Conservation (phyloP, 2,797 vertebrate genomes). For the Malacoctenus gilli region DNA sequence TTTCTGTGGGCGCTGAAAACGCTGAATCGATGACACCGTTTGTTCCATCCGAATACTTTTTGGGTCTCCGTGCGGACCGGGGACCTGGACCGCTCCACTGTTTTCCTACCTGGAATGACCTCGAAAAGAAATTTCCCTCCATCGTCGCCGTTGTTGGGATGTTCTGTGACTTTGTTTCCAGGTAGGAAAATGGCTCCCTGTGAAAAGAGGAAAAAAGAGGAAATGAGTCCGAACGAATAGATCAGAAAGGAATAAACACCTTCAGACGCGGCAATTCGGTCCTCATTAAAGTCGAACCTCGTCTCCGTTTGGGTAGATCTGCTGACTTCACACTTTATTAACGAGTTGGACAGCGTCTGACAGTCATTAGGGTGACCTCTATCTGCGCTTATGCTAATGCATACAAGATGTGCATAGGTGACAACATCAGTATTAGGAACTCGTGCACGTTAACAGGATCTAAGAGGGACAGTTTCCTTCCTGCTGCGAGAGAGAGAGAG, state of each 20-base stretch:
- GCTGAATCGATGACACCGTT: no score
- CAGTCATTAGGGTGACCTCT: conserved; percentile 60
- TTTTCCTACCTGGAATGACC: conserved; percentile 92
- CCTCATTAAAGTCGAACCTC: not conserved
- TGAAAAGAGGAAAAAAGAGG: no score
- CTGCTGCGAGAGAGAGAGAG: conserved; percentile 49
- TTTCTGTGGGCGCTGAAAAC: no score
- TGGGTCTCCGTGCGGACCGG: no score
- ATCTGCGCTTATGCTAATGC: conserved; percentile 58
- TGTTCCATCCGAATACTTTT: no score
- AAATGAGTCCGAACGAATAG: no score
- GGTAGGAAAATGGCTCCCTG: conserved; percentile 93
- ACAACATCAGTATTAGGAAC: conserved; percentile 52
- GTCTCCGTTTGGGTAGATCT: no score
- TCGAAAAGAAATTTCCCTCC: conserved; percentile 96
- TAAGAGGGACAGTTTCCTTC: conserved; percentile 66
- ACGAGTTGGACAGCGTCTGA: conserved; percentile 56
- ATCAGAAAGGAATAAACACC: no score
- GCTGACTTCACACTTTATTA: conserved; percentile 35
- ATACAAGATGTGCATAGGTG: conserved; percentile 70
- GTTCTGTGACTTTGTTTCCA: conserved; percentile 94
- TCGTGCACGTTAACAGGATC: conserved; percentile 64
- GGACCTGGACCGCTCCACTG: no score
- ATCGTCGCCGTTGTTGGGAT: conserved; percentile 90
- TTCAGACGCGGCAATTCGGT: no score